Percentiles rank a stretch among this genome's conserved stretches.
Evolutionary conservation across 2,888 invertebrate genomes (phyloP).

Genomic region (Kuschelorhynchus macadamiae): DNA sequence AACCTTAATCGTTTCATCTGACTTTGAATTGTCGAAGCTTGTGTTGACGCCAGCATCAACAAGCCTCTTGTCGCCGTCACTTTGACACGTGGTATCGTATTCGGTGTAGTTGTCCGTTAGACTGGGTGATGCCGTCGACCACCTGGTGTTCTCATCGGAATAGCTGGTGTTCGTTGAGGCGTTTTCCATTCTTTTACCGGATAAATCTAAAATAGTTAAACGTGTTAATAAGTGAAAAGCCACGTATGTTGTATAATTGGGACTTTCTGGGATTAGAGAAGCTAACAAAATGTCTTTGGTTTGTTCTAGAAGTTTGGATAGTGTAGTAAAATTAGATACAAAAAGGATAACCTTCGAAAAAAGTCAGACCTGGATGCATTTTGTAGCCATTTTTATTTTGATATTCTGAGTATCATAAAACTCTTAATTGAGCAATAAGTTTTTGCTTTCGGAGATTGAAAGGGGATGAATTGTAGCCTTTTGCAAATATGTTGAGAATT

Average conservation of each 20-base stretch:
- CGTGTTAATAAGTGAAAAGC: not conserved
- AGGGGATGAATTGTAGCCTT: no score
- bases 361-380: no score
- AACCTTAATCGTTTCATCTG: conserved; percentile 40
- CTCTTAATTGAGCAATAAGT: no score
- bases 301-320: no score
- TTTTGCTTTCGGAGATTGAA: no score
- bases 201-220: conserved; percentile 2
- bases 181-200: conserved; percentile 1
- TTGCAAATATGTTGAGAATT: no score
- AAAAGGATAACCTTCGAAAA: no score
- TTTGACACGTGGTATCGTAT: conserved; percentile 49
- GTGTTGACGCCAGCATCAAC: conserved; percentile 54
- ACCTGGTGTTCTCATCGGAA: conserved; percentile 55
- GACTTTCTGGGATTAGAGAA: no score
- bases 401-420: no score
- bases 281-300: not conserved
- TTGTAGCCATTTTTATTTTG: no score
- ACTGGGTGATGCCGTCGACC: conserved; percentile 53
- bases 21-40: conserved; percentile 39
- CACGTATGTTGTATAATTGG: not conserved
- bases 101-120: conserved; percentile 50
- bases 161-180: conserved; percentile 47
- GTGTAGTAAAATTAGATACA: no score
- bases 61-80: conserved; percentile 22